Evolutionary conservation across 1,140 invertebrate species (phyloP).

Genomic region (Colletes gigas): DNA sequence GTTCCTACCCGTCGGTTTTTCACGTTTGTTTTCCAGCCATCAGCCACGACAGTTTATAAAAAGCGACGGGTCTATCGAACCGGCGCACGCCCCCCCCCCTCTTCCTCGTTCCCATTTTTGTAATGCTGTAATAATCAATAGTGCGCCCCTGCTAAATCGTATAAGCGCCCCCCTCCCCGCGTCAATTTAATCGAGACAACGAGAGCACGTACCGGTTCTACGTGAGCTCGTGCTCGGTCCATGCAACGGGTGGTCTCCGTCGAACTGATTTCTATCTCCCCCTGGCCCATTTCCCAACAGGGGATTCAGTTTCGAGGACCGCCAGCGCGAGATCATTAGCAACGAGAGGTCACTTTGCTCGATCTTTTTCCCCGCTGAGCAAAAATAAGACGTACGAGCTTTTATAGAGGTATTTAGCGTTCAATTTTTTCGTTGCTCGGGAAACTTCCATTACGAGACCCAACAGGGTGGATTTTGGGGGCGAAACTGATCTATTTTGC

Average conservation of each 20-base stretch:
- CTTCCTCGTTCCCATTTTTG: slow-evolving; percentile 30
- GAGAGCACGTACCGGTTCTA: slow-evolving; percentile 35
- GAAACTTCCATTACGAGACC: no score
- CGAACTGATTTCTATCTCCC: neutral
- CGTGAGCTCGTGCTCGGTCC: slow-evolving; percentile 15
- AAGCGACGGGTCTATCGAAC: slow-evolving; percentile 40
- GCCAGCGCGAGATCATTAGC: no score
- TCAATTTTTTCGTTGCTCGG: no score
- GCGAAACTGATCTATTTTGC: no score
- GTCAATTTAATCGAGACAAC: slow-evolving; percentile 46
- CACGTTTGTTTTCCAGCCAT: slow-evolving; percentile 40
- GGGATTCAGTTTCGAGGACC: no score
- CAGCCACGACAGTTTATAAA: slow-evolving; percentile 48
- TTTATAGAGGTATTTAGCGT: no score
- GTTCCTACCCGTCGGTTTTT: neutral
- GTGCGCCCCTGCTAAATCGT: slow-evolving; percentile 30
- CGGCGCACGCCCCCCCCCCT: neutral
- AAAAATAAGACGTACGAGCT: no score
- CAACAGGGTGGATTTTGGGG: no score
- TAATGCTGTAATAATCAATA: slow-evolving; percentile 52
- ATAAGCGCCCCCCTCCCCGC: neutral
- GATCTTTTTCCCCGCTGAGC: no score
- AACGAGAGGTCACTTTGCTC: no score
- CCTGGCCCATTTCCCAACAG: neutral
- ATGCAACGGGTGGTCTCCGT: slow-evolving; percentile 3